Evolutionary conservation across 2,797 vertebrate genomes (phyloP).

Genomic region (Botia kubotai): DNA sequence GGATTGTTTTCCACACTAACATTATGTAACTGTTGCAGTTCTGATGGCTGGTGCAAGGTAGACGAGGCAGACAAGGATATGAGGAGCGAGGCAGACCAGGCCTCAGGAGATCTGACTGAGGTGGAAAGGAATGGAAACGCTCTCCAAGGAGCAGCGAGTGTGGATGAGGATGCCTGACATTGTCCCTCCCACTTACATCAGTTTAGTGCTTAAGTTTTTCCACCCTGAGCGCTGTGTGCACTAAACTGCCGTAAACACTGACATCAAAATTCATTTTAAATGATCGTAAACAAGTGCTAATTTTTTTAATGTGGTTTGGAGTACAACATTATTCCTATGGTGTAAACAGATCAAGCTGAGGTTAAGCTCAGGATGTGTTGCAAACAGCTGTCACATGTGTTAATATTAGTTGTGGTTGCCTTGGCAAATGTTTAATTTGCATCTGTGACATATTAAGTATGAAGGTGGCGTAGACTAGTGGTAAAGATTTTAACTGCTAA

Average conservation of each 20-base stretch:
- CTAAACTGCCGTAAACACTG: neutral
- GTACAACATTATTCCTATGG: neutral
- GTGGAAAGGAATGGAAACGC: slow-evolving; percentile 63
- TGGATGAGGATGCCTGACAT: slow-evolving; percentile 1
- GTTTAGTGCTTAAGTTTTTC: slow-evolving; percentile 10
- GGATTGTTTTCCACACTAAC: slow-evolving; percentile 15
- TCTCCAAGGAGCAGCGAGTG: slow-evolving; percentile 50
- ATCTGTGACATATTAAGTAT: neutral
- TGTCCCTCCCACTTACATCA: slow-evolving; percentile 35
- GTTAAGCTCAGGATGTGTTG: neutral
- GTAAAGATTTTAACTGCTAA: neutral
- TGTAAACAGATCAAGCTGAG: neutral
- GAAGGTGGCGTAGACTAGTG: slow-evolving; percentile 3
- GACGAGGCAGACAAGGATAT: slow-evolving; percentile 43
- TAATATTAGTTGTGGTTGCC: neutral
- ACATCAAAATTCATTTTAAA: neutral
- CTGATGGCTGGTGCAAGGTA: slow-evolving; percentile 40
- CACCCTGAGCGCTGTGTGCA: neutral
- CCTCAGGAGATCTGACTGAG: slow-evolving; percentile 42
- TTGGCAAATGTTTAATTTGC: neutral
- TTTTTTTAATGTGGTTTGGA: neutral
- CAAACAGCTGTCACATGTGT: neutral
- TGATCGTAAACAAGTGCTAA: neutral
- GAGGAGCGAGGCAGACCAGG: slow-evolving; percentile 13
- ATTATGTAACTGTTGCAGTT: slow-evolving; percentile 34